Percentiles rank a stretch among this genome's conserved stretches.
These are phyloP conservation scores for Lucinisca nassula DNA, from an alignment of 2,888 invertebrate species.

Conservation along the genomic window DNA sequence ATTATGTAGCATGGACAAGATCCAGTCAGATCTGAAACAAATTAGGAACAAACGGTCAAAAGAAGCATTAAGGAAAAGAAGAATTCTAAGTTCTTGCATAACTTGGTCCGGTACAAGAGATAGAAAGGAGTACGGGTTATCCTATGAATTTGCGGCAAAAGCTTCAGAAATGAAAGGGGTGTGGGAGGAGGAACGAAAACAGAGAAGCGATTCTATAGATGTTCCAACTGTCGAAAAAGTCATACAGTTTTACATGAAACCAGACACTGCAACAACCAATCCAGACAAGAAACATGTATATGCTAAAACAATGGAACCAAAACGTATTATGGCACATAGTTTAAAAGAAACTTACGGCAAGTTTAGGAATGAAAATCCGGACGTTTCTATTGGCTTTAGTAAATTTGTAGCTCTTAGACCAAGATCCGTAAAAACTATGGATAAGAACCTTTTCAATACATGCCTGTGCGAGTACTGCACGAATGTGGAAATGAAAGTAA, in stretches of 20 bases:
- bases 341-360: not conserved
- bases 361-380: constrained; percentile 11
- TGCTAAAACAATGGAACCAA: not conserved
- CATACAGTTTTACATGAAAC: not conserved
- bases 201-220: not conserved
- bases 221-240: not conserved
- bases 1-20: not conserved
- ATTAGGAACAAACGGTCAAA: not conserved
- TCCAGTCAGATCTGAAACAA: not conserved
- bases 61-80: not conserved
- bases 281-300: not conserved
- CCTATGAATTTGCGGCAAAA: not conserved
- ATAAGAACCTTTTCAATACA: constrained; percentile 38
- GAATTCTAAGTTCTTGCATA: not conserved
- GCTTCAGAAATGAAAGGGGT: not conserved
- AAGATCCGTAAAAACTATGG: constrained; percentile 30
- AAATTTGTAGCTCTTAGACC: constrained; percentile 48
- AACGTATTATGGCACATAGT: not conserved
- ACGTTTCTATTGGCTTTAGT: constrained; percentile 36
- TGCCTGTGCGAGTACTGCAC: constrained; percentile 59
- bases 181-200: not conserved
- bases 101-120: not conserved
- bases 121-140: not conserved
- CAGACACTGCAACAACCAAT: not conserved
- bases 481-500: constrained; percentile 52